These are phyloP conservation scores for Bombus difficillimus DNA, from an alignment of 1,140 invertebrate species.

Conservation along the genomic window DNA sequence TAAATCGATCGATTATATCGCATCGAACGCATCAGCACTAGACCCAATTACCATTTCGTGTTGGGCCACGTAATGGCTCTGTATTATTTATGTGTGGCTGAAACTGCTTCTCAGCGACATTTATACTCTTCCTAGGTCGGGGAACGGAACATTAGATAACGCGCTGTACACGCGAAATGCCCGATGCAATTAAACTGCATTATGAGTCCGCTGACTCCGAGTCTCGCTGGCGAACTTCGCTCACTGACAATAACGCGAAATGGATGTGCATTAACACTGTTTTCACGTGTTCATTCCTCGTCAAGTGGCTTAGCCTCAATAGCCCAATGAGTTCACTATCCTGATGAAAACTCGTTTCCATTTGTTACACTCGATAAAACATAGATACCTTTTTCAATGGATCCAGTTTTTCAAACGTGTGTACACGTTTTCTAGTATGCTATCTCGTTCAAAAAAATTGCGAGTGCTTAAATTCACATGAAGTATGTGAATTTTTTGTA, in stretches of 20 bases:
- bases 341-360: background rate
- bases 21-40: background rate
- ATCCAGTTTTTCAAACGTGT: background rate
- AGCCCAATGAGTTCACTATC: background rate
- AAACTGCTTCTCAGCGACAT: constrained; percentile 1
- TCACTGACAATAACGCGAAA: constrained; percentile 38
- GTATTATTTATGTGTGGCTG: constrained; percentile 25
- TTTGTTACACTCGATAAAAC: background rate
- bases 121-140: background rate
- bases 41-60: constrained; percentile 27
- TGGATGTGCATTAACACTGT: constrained; percentile 38
- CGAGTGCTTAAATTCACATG: too few relatives aligned
- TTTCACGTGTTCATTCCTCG: constrained; percentile 26
- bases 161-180: constrained; percentile 5
- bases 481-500: too few relatives aligned
- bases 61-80: constrained; percentile 6
- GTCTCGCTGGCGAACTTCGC: constrained; percentile 6
- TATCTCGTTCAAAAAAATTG: too few relatives aligned
- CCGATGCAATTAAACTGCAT: constrained; percentile 36
- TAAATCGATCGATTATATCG: background rate
- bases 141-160: constrained; percentile 21
- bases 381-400: background rate
- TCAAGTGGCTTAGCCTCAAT: constrained; percentile 4
- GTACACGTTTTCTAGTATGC: too few relatives aligned
- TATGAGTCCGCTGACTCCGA: constrained; percentile 6